phyloP scores from a whole-genome alignment of 2,797 vertebrate species.

The Crax fasciolata region DNA sequence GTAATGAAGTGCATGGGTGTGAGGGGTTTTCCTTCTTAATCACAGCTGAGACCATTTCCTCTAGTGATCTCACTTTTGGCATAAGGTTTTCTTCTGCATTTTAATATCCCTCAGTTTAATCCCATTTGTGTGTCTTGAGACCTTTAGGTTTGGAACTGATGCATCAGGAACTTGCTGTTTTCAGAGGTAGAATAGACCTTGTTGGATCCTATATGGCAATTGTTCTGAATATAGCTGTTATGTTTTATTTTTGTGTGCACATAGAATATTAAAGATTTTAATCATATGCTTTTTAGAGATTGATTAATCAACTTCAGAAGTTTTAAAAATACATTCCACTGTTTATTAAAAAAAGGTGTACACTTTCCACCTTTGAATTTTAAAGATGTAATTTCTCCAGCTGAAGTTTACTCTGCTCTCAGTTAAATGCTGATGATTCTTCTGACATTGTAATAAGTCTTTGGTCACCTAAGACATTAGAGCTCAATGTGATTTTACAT shows the following conservation, averaged over 20 bases:
- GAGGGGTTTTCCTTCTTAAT: conserved; percentile 51
- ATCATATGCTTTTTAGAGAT: conserved; percentile 41
- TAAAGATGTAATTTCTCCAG: conserved; percentile 15
- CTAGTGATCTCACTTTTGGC: conserved; percentile 19
- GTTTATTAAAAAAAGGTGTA: not conserved
- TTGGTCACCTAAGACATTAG: not conserved
- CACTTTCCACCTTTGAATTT: conserved; percentile 51
- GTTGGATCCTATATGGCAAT: not conserved
- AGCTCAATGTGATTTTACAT: not conserved
- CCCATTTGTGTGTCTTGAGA: not conserved
- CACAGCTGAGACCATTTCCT: conserved; percentile 34
- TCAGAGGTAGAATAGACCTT: not conserved
- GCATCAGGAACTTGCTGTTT: not conserved
- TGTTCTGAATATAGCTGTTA: not conserved
- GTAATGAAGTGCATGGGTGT: conserved; percentile 41
- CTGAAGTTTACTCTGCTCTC: not conserved
- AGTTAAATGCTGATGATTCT: not conserved
- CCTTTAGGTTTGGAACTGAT: not conserved
- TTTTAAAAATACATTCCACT: conserved; percentile 60
- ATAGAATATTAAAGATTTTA: conserved; percentile 29
- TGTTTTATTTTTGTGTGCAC: not conserved
- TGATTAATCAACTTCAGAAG: conserved; percentile 68
- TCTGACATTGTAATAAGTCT: not conserved
- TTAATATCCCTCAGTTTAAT: conserved; percentile 8
- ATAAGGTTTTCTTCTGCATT: not conserved